Conservation (phyloP, 2,113 vertebrate species). For the Catharus bicknelli region DNA sequence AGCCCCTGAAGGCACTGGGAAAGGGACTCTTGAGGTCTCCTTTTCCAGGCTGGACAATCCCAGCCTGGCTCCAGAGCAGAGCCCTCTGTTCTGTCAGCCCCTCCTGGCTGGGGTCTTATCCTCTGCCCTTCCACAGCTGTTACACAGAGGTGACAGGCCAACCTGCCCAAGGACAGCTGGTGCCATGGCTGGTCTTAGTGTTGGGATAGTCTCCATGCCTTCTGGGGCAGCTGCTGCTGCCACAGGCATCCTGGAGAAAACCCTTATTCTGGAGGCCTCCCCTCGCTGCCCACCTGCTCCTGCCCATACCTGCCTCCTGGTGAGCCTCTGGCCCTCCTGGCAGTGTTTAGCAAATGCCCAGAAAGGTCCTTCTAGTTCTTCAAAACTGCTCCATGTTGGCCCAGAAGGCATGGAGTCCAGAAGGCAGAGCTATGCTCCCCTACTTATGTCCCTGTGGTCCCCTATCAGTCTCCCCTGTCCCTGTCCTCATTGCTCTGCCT, state of each 20-base stretch:
- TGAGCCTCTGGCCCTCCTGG: background rate
- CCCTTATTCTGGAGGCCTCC: background rate
- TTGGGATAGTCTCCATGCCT: background rate
- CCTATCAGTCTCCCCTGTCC: background rate
- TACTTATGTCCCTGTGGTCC: fast-evolving
- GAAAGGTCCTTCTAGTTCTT: background rate
- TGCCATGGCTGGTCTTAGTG: background rate
- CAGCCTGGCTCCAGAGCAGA: background rate
- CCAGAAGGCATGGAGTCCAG: no score
- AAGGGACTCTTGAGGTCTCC: background rate
- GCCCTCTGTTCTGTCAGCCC: background rate
- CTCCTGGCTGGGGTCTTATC: background rate
- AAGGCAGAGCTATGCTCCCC: background rate
- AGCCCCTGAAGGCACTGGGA: background rate
- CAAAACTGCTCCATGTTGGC: fast-evolving
- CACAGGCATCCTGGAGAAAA: background rate
- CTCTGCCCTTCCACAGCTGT: background rate
- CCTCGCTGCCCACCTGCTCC: fast-evolving
- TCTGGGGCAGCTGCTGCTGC: background rate
- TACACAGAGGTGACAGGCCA: background rate
- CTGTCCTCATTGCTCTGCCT: background rate
- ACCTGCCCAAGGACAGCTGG: background rate
- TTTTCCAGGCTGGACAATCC: background rate
- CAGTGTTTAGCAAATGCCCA: background rate
- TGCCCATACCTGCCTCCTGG: fast-evolving